Evolutionary conservation across 2,113 vertebrate genomes (phyloP), one percentile per base, ranked within the genome.

Genomic region (Tachuris rubrigastra): DNA sequence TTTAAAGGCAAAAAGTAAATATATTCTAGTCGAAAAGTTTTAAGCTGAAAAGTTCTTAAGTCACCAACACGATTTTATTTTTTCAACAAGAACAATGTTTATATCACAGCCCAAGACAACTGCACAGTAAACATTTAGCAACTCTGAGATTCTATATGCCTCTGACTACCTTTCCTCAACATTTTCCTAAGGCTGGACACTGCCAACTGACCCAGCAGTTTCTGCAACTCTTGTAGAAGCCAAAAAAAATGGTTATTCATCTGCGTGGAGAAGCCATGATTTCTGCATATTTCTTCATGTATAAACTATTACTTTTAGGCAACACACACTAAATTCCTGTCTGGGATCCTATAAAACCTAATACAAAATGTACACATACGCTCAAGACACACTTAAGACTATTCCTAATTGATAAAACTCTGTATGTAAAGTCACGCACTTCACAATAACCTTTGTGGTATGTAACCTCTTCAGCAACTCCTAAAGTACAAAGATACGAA

Each of bases 391-490:
- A 25, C 3, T 56, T 41, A 63, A 42, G 33, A 85, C 23, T 50
- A 78, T 11, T 67, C 31, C 42, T 28, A 46, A 44, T 0, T 8
- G 24, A 56, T 52, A 31, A 52, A 87, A 72, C 19, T n/a, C 12
- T 5, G 1, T 3, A 25, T 10, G 19, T 20, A 10, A 37, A 90
- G 30, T 50, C 58, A 37, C 0, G 4, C 3, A 80, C 15, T 22
- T 68, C 0, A 2, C 39, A 47, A 23, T 24, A 56, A 39, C 21
- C 23, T 85, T 9, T 27, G 37, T 7, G 5, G 58, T 33, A 33
- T 0, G 0, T 11, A 10, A 86, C 27, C 49, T 16, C n/a, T 50
- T 60, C 33, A 47, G 60, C n/a, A 84, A 37, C 15, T 56, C 65
- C 24, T 19, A 1, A 66, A 85, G 47, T n/a, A 71, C 17, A 56